Percentiles rank a stretch among this genome's conserved stretches.
phyloP scores from a whole-genome alignment of 1,140 invertebrate genomes.

The Xylocopa sonorina region DNA sequence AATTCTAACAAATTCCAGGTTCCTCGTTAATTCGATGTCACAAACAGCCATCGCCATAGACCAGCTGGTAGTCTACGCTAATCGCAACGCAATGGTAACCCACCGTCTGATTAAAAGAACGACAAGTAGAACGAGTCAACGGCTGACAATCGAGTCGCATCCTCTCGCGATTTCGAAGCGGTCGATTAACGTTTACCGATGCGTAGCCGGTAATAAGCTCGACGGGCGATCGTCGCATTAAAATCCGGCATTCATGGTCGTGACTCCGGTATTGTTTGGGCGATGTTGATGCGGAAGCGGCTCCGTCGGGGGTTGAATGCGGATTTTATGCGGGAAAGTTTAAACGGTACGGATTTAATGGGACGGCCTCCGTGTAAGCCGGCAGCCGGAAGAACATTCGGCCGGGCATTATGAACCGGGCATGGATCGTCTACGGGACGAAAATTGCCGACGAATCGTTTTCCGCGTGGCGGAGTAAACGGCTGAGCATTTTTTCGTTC shows the following conservation, averaged over 20 bases:
- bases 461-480: neutral
- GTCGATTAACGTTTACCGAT: conserved; percentile 58
- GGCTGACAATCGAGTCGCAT: too few relatives aligned
- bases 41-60: too few relatives aligned
- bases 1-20: too few relatives aligned
- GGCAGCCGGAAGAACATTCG: conserved; percentile 14
- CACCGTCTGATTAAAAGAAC: too few relatives aligned
- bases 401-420: conserved; percentile 23
- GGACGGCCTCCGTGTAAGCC: conserved; percentile 11
- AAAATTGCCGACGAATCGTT: conserved; percentile 43
- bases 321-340: conserved; percentile 55
- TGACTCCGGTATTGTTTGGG: conserved; percentile 32
- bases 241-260: conserved; percentile 63
- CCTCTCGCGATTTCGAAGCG: conserved; percentile 15
- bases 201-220: conserved; percentile 26
- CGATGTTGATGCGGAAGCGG: conserved; percentile 20
- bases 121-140: neutral
- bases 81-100: too few relatives aligned
- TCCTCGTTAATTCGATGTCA: too few relatives aligned
- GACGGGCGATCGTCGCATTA: conserved; percentile 50
- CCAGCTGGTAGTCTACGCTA: too few relatives aligned
- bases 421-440: conserved; percentile 22
- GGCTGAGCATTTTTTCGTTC: neutral
- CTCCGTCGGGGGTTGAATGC: conserved; percentile 11
- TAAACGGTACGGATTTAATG: conserved; percentile 50